phyloP scores from a whole-genome alignment of 2,797 vertebrate species.

The Alauda arvensis region DNA sequence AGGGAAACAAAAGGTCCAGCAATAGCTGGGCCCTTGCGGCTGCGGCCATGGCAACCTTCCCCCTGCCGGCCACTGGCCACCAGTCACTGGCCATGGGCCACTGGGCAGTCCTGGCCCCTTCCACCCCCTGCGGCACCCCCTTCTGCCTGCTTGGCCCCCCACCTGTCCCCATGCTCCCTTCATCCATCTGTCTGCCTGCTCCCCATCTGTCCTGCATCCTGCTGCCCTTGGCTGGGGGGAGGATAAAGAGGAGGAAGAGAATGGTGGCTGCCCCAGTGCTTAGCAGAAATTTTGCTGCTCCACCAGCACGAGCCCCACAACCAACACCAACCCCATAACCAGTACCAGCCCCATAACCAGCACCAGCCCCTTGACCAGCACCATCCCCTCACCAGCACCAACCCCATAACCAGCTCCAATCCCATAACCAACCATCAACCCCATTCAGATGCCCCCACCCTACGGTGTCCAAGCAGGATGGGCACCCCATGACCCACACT shows the following conservation, averaged over 20 bases:
- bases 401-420: not conserved
- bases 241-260: not conserved
- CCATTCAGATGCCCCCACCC: not conserved
- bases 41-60: not conserved
- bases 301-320: not conserved
- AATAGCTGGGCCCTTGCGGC: not conserved
- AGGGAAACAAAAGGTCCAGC: constrained; percentile 11
- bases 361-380: not conserved
- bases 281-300: not conserved
- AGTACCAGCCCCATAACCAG: not conserved
- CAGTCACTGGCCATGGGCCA: not conserved
- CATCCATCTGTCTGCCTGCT: not conserved
- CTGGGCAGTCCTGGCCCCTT: not conserved
- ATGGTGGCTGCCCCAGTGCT: not conserved
- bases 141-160: not conserved
- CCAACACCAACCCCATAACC: not conserved
- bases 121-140: not conserved
- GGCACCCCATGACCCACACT: not conserved
- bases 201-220: not conserved
- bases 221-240: accelerated
- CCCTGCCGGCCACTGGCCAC: not conserved
- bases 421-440: not conserved
- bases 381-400: not conserved
- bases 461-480: not conserved
- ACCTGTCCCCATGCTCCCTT: not conserved